These are phyloP conservation scores for Lepus oiostolus DNA, from an alignment of 2,797 vertebrate genomes.

Conservation along the genomic window DNA sequence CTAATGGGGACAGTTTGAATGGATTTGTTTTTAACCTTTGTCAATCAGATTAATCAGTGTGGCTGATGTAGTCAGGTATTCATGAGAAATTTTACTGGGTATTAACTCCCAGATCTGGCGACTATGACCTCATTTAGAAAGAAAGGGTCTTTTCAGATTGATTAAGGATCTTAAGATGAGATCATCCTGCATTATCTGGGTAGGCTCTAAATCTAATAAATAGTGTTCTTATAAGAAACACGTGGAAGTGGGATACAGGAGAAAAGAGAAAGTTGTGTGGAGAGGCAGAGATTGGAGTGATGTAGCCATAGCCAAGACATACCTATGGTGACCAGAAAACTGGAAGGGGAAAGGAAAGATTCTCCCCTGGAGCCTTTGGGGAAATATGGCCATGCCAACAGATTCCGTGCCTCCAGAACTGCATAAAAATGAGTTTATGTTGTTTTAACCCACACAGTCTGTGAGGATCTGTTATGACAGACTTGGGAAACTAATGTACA, in stretches of 20 bases:
- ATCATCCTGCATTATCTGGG: background rate
- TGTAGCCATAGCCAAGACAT: accelerated
- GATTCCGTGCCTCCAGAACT: background rate
- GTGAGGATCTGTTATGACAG: background rate
- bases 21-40: conserved; percentile 2
- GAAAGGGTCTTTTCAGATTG: background rate
- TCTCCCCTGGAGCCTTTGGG: background rate
- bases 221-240: background rate
- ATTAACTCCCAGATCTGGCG: background rate
- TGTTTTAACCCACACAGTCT: background rate
- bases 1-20: background rate
- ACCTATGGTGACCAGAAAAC: background rate
- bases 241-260: background rate
- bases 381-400: background rate
- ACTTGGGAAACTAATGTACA: background rate
- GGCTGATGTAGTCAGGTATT: background rate
- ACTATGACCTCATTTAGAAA: background rate
- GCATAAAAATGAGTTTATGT: accelerated
- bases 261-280: background rate
- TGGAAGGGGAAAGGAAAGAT: background rate
- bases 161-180: background rate
- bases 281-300: too few relatives aligned
- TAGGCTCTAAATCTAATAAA: background rate
- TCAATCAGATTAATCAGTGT: background rate
- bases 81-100: background rate